phyloP scores from a whole-genome alignment of 1,140 invertebrate species.

The Brachionus calyciflorus region DNA sequence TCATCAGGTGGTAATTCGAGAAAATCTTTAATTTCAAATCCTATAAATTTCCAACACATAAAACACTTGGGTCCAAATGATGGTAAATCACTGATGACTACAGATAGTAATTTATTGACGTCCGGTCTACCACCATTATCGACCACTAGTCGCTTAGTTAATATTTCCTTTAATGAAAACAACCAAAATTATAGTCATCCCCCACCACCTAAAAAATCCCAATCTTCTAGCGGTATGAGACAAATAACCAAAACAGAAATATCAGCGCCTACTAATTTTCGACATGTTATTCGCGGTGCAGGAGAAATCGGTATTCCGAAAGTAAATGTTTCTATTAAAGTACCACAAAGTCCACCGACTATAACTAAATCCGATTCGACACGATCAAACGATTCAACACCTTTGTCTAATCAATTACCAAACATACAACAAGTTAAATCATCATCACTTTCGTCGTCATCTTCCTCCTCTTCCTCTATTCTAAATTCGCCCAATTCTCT shows the following conservation, averaged over 20 bases:
- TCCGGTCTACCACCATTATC: constrained; percentile 1
- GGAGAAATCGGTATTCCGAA: constrained; percentile 22
- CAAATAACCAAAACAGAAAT: constrained; percentile 65
- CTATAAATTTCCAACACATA: constrained; percentile 43
- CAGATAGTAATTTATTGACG: not conserved
- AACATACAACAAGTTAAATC: constrained; percentile 33
- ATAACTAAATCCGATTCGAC: not conserved
- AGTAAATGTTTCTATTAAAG: constrained; percentile 8
- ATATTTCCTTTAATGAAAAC: not conserved
- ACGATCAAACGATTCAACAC: not conserved
- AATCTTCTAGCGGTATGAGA: constrained; percentile 70
- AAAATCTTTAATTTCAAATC: constrained; percentile 35
- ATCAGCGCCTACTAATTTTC: constrained; percentile 94
- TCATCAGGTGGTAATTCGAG: constrained; percentile 2
- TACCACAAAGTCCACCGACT: not conserved
- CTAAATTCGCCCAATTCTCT: constrained; percentile 35
- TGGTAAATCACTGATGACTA: constrained; percentile 14
- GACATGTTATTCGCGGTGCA: constrained; percentile 77
- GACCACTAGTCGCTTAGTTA: constrained; percentile 1
- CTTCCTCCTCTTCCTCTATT: constrained; percentile 42
- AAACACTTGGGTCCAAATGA: constrained; percentile 43
- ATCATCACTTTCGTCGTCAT: constrained; percentile 35
- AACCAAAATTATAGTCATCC: not conserved
- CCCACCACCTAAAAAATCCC: constrained; percentile 59
- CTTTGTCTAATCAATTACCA: not conserved